Evolutionary conservation across 2,113 vertebrate genomes (phyloP), one percentile per base, ranked within the genome.

Genomic region (Cyprinodon tularosa): DNA sequence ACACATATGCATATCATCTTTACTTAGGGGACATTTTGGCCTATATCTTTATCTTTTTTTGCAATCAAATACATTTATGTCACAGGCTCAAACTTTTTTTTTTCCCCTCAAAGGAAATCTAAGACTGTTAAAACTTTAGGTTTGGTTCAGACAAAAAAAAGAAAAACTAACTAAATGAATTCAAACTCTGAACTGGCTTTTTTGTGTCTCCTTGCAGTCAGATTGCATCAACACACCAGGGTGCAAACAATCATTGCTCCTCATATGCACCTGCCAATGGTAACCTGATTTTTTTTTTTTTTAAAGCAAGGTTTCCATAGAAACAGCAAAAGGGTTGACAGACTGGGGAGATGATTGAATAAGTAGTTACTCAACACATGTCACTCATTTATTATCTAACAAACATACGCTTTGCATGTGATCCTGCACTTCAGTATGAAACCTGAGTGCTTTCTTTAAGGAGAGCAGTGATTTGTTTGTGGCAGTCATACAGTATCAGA

Each of bases 301-400:
- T 84, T 79, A 80, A 88, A 85, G 89, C 81, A 89, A 36, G 83
- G 93, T 93, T 93, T 89, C 92, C 90, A 94, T 94, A 85, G 93
- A 89, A 93, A 94, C 93, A 76, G 84, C 85, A 90, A 85, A 77
- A 66, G 78, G 89, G 81, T 88, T 91, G 84, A 87, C 90, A 93
- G 84, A 85, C 91, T 84, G 82, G 80, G 79, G 89, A 77, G 75
- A 85, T 48, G 68, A 70, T 77, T 87, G 88, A 84, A 83, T 86
- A 89, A 90, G 87, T 71, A 83, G 65, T 70, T 22, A 77, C 72
- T 76, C 71, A 53, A 78, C 61, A 62, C 45, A 50, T 57, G 50
- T 4, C 66, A 20, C 61, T 61, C 74, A 44, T 53, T 53, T 53
- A 53, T 20, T 17, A 17, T 5, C 15, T 20, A 20, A 2, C n/a